These are phyloP conservation scores for Mesorhabditis sp. DNA, from an alignment of 2,888 invertebrate species.

Conservation along the genomic window DNA sequence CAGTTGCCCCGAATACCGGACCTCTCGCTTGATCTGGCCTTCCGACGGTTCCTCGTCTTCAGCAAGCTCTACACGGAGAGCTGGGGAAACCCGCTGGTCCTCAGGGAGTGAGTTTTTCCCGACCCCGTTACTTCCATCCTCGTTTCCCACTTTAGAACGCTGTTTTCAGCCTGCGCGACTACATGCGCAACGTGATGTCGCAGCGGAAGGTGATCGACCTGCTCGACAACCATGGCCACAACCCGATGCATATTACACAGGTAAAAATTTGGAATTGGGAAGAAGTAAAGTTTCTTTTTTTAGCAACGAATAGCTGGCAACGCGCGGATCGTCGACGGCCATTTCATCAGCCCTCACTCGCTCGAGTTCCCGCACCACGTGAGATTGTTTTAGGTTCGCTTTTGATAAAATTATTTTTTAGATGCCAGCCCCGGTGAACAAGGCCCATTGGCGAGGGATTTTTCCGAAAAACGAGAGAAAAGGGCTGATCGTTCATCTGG, in stretches of 20 bases:
- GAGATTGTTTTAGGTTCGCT: not conserved
- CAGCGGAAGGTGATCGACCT: slow-evolving; percentile 35
- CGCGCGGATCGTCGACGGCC: slow-evolving; percentile 68
- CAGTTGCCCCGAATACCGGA: slow-evolving; percentile 13
- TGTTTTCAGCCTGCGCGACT: slow-evolving; percentile 40
- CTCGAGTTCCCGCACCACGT: slow-evolving; percentile 78
- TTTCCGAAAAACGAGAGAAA: slow-evolving; percentile 24
- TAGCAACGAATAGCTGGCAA: not conserved
- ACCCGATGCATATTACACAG: slow-evolving; percentile 30
- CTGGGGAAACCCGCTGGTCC: slow-evolving; percentile 88
- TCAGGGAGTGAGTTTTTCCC: slow-evolving; percentile 61
- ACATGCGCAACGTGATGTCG: slow-evolving; percentile 40
- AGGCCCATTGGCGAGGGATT: slow-evolving; percentile 33
- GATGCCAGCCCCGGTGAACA: slow-evolving; percentile 16
- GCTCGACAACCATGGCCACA: slow-evolving; percentile 27
- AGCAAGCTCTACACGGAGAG: slow-evolving; percentile 81
- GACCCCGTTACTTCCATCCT: not conserved
- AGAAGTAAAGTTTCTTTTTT: not conserved
- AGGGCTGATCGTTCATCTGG: slow-evolving; percentile 75
- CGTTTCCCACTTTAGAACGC: not conserved
- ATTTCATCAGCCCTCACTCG: slow-evolving; percentile 80
- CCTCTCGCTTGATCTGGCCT: slow-evolving; percentile 40
- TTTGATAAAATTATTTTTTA: not conserved
- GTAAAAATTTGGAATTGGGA: slow-evolving; percentile 14
- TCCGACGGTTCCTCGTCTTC: slow-evolving; percentile 39